A percentile compares a stretch with the other conserved stretches of the same genome.
phyloP scores from a whole-genome alignment of 2,888 invertebrate species.

The Hipparchia semele region DNA sequence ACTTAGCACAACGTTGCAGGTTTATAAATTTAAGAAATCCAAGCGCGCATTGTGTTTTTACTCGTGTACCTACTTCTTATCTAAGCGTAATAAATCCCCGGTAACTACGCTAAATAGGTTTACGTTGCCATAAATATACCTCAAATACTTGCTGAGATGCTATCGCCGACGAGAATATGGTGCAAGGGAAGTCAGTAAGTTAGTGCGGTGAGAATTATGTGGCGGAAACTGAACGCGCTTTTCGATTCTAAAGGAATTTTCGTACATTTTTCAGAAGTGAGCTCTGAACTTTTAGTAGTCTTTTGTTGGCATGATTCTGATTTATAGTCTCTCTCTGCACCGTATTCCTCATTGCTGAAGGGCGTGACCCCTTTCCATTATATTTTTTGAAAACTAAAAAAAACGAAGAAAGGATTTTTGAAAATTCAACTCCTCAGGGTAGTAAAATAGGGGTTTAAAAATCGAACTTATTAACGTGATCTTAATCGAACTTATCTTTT shows the following conservation, averaged over 20 bases:
- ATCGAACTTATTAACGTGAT: no score
- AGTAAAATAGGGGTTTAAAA: no score
- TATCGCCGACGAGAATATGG: constrained; percentile 25
- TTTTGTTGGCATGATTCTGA: constrained; percentile 12
- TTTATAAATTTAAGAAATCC: constrained; percentile 32
- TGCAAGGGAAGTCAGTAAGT: constrained; percentile 18
- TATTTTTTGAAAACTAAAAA: no score
- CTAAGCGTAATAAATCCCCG: constrained; percentile 34
- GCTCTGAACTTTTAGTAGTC: neutral
- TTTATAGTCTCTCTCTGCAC: neutral
- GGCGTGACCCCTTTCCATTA: no score
- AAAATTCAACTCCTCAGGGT: no score
- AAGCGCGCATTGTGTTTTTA: constrained; percentile 29
- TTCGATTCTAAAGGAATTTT: constrained; percentile 16
- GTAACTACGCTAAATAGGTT: constrained; percentile 34
- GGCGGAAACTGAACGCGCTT: constrained; percentile 6
- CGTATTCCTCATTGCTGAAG: no score
- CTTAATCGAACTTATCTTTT: no score
- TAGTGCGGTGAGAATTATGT: constrained; percentile 14
- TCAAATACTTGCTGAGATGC: constrained; percentile 25
- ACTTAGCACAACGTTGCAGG: neutral
- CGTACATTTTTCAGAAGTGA: constrained; percentile 4
- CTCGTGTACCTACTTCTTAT: constrained; percentile 27
- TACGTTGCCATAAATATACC: constrained; percentile 40
- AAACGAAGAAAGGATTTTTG: no score